phyloP scores from a whole-genome alignment of 2,888 invertebrate species.

The Lucinisca nassula region DNA sequence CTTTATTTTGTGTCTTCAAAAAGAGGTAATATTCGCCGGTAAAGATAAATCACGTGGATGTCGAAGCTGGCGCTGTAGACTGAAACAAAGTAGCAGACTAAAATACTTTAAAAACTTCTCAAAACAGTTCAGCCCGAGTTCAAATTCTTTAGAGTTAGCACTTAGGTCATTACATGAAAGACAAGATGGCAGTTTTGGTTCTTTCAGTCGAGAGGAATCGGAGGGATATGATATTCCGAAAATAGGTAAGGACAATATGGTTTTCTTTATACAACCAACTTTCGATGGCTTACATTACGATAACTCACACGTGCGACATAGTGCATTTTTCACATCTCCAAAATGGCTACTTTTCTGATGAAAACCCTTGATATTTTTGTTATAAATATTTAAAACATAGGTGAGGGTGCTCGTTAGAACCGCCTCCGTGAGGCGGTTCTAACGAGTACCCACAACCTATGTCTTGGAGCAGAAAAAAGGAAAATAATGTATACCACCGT shows the following conservation, averaged over 20 bases:
- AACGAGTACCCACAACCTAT: too few species aligned
- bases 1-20: slow-evolving; percentile 61
- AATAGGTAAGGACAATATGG: slow-evolving; percentile 64
- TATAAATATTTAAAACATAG: too few species aligned
- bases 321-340: too few species aligned
- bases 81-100: slow-evolving; percentile 49
- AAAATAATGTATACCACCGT: too few species aligned
- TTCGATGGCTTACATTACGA: too few species aligned
- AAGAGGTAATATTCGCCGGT: slow-evolving; percentile 27
- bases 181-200: slow-evolving; percentile 54
- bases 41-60: slow-evolving; percentile 47
- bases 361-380: too few species aligned
- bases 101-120: slow-evolving; percentile 55
- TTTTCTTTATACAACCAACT: too few species aligned
- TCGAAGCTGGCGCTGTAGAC: slow-evolving; percentile 55
- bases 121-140: slow-evolving; percentile 51
- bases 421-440: too few species aligned
- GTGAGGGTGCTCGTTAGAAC: too few species aligned
- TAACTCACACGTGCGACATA: too few species aligned
- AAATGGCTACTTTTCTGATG: too few species aligned
- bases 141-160: slow-evolving; percentile 54
- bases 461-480: too few species aligned
- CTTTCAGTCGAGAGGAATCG: slow-evolving; percentile 41
- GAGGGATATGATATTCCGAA: slow-evolving; percentile 65
- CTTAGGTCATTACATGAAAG: slow-evolving; percentile 58